A percentile compares a stretch with the other conserved stretches of the same genome.
phyloP scores from a whole-genome alignment of 2,797 vertebrate genomes.

The Cossypha heuglini region DNA sequence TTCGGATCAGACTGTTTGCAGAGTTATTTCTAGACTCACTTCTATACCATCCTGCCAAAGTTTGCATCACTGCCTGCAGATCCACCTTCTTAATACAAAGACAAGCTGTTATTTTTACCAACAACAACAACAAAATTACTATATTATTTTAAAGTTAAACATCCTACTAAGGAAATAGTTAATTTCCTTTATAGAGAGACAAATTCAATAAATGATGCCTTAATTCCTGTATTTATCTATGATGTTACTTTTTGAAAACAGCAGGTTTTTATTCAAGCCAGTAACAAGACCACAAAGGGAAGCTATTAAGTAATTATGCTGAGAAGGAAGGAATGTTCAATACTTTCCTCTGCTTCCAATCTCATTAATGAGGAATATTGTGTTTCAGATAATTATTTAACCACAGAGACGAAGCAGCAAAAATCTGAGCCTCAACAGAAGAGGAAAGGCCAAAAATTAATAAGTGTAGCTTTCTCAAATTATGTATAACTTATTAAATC shows the following conservation, averaged over 20 bases:
- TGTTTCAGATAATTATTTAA: background rate
- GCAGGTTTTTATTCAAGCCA: background rate
- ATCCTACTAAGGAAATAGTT: background rate
- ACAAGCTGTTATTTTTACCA: background rate
- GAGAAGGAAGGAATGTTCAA: background rate
- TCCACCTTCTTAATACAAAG: background rate
- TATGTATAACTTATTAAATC: background rate
- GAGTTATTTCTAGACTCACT: background rate
- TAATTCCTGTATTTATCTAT: background rate
- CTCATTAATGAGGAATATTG: background rate
- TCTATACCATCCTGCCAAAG: background rate
- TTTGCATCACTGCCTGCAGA: background rate
- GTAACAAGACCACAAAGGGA: background rate
- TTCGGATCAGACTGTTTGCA: background rate
- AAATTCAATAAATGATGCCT: background rate
- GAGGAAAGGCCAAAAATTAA: background rate
- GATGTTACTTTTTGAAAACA: background rate
- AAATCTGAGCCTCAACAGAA: background rate
- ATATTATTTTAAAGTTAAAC: background rate
- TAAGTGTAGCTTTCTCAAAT: background rate
- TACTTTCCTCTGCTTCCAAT: background rate
- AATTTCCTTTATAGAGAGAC: background rate
- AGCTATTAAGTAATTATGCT: background rate
- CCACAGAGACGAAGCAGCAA: background rate
- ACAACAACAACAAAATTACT: background rate